Base-by-base conservation (phyloP, 64 coral and sea anemone species). In the Pachyseris speciosa region DNA sequence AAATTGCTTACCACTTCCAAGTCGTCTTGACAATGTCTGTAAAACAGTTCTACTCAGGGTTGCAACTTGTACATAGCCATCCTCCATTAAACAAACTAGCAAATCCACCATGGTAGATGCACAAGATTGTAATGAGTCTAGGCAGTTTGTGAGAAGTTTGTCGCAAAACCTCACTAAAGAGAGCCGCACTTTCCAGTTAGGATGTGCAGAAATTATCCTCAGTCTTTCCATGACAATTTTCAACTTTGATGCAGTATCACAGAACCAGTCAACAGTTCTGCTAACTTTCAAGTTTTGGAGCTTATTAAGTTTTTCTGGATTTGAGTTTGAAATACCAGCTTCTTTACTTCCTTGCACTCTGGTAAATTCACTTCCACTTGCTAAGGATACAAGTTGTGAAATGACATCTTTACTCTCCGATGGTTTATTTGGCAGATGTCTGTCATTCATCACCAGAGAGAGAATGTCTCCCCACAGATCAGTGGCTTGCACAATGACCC, bases 101-200 rank as follows among this genome's bases (percentile, higher is more conserved):
- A 99, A 15, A 64, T 93, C 94, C 29, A 95, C 65, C 80, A 93
- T 48, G 25, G 36, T 41, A 7, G 94, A 74, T 13, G 83, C 71
- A 55, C 93, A 95, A 15, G 58, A 28, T 92, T 92, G 42, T 49
- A 99, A 72, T 71, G 97, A 81, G 55, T 85, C 52, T 16, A 51
- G 27, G 58, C 93, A 99, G 75, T 93, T 93, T n/a, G 58, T 32
- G 20, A 99, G 80, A 30, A 99, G 27, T 52, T 83, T 85, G 44
- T 83, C 39, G 29, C 89, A 91, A 61, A 95, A 95, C 32, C 87
- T 63, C 38, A 69, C 72, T 10, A 99, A 7, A 27, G 83, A 48
- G 32, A 99, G 69, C 24, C 74, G 83, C 17, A 99, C 94, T 99
- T 93, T 95, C 97, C 97, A 99, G 74, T 92, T 99, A 20, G 69